Base-by-base conservation (phyloP, 2,113 vertebrate species). In the Saimiri boliviensis region DNA sequence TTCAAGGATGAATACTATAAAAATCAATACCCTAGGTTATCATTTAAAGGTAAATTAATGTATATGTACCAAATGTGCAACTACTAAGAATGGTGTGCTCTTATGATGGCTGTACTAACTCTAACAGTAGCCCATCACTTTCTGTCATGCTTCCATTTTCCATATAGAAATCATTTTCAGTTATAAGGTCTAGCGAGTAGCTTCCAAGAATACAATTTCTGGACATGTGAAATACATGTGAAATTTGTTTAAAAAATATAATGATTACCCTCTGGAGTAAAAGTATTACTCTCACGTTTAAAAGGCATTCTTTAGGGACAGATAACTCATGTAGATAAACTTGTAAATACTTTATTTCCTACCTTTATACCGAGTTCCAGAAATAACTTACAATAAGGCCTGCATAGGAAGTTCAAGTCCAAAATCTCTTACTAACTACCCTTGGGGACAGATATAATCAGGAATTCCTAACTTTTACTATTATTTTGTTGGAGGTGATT, bases 391-490 rank as follows among this genome's bases (percentile, higher is more conserved):
- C 16, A 27, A 4, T n/a, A 85, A 74, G 47, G 16, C 1, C 6
- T 74, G 9, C 2, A 21, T 73, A 76, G 19, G 52, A 66, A 91
- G 52, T 35, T 42, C 4, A 86, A 70, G 13, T 56, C 35, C n/a
- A 49, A 32, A 94, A 74, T 91, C 32, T 86, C 47, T 68, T 86
- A 84, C 20, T 82, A 42, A 88, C 21, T 82, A 16, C 7, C 6
- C 0, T 19, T 68, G 6, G 52, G 56, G 47, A 63, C 5, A 66
- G 17, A 86, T n/a, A 12, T 63, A 12, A 79, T 70, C 84, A 25
- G 35, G 4, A 73, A 94, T 86, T 83, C 45, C 89, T 9, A 89
- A 81, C 27, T 92, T 92, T 96, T 89, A 54, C 63, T 91, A 10
- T 54, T 80, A 35, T 86, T 10, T 9, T 16, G 37, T 21, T 27